Conservation (phyloP, 2,797 vertebrate genomes). For the Pogonophryne albipinna region DNA sequence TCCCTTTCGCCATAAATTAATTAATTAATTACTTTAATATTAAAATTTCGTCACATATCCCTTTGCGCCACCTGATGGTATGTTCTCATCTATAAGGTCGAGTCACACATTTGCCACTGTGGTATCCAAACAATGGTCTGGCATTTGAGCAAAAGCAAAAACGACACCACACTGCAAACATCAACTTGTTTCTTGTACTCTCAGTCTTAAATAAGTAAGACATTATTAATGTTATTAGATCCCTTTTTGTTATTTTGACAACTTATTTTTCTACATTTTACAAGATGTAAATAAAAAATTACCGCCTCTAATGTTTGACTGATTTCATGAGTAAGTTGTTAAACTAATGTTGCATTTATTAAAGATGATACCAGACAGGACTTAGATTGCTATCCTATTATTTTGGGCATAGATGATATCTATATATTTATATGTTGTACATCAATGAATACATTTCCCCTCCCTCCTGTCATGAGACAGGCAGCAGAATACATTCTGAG, state of each 20-base stretch:
- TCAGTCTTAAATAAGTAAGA: neutral
- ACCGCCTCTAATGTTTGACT: neutral
- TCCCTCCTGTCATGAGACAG: conserved; percentile 10
- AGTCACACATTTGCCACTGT: conserved; percentile 55
- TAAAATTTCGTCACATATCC: conserved; percentile 83
- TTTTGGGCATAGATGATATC: neutral
- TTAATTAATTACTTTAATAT: conserved; percentile 85
- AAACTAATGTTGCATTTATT: neutral
- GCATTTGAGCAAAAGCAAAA: conserved; percentile 18
- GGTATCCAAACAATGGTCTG: conserved; percentile 40
- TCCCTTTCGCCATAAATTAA: conserved; percentile 82
- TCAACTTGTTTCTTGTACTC: conserved; percentile 27
- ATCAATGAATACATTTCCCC: neutral
- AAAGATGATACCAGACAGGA: neutral
- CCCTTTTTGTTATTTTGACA: neutral
- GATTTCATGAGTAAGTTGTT: neutral
- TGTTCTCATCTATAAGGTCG: conserved; percentile 73
- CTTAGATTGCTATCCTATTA: neutral
- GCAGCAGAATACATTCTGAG: conserved; percentile 1
- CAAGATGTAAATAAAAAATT: neutral
- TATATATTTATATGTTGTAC: neutral
- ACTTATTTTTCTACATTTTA: neutral
- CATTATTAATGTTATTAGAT: neutral
- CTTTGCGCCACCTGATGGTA: conserved; percentile 88
- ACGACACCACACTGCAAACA: conserved; percentile 6